Conservation (phyloP, 2,113 vertebrate genomes). For the Scalopus aquaticus region DNA sequence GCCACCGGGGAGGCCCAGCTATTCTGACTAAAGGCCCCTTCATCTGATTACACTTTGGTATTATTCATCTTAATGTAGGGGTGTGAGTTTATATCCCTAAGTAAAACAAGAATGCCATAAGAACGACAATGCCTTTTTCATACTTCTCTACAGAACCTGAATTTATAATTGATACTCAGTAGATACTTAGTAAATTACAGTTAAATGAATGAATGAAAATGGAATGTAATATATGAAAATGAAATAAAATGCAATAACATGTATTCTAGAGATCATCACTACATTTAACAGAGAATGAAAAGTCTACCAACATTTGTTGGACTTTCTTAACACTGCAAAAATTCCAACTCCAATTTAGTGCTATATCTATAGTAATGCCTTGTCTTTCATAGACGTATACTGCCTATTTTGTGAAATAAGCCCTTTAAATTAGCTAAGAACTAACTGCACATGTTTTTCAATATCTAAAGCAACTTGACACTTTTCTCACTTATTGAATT, state of each 20-base stretch:
- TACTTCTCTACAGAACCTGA: not conserved
- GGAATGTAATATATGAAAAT: not conserved
- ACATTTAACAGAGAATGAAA: not conserved
- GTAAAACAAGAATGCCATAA: not conserved
- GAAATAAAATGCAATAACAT: not conserved
- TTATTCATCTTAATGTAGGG: not conserved
- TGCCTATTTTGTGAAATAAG: slow-evolving; percentile 7
- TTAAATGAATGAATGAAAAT: not conserved
- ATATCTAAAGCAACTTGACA: slow-evolving; percentile 21
- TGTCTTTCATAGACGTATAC: not conserved
- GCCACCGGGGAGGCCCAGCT: no score
- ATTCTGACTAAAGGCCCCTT: not conserved
- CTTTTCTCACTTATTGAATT: slow-evolving; percentile 24
- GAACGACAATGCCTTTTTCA: not conserved
- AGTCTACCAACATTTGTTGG: not conserved
- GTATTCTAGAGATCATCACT: not conserved
- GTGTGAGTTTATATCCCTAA: not conserved
- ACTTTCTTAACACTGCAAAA: not conserved
- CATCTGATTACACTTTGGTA: not conserved
- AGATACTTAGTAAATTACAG: not conserved
- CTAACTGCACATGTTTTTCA: not conserved
- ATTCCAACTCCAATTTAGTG: not conserved
- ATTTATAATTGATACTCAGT: not conserved
- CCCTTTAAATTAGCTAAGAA: not conserved
- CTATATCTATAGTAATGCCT: not conserved